Evolutionary conservation across 2,113 vertebrate genomes (phyloP), one percentile per base, ranked within the genome.

Genomic region (Deroptyus accipitrinus): DNA sequence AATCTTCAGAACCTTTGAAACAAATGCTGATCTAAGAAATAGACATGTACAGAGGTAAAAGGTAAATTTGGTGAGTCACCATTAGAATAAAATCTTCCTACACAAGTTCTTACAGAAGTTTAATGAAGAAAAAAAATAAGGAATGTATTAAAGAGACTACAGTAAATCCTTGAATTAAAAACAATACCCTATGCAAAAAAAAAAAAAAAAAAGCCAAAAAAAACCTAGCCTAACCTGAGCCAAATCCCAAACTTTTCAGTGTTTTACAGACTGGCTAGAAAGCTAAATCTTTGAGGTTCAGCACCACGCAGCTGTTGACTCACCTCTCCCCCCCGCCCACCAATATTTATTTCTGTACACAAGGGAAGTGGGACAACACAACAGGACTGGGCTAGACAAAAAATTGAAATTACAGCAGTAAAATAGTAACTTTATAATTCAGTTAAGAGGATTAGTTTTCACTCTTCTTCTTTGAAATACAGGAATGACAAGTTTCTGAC

Each of bases 201-300:
- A 27, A 75, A 28, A 44, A 44, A 18, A 44, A 9, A 44, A 44
- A 19, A 44, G 4, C 42, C 42, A 10, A 19, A 75, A 28, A 8
- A 7, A 2, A 1, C 5, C 12, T 13, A 69, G 13, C 4, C 20
- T 5, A 64, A 33, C 1, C 15, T 22, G 33, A 68, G 3, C 10
- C 13, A 64, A 82, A 41, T 1, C 7, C 9, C 5, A 23, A 64
- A 41, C 19, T 1, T 41, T 69, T 19, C 39, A 51, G 9, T 63
- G 14, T 59, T 83, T 67, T 62, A 18, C 37, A 78, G 23, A 48
- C 19, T 57, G 15, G 5, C 4, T 79, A 67, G 52, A 92, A 88
- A 86, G 18, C 11, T 83, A 22, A 57, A 57, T 57, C 31, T n/a
- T 59, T 59, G 33, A 59, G 20, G n/a, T 59, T 24, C 22, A 35